phyloP scores from a whole-genome alignment of 37 sponge, comb jelly and placozoan species.

The Ephydatia muelleri region DNA sequence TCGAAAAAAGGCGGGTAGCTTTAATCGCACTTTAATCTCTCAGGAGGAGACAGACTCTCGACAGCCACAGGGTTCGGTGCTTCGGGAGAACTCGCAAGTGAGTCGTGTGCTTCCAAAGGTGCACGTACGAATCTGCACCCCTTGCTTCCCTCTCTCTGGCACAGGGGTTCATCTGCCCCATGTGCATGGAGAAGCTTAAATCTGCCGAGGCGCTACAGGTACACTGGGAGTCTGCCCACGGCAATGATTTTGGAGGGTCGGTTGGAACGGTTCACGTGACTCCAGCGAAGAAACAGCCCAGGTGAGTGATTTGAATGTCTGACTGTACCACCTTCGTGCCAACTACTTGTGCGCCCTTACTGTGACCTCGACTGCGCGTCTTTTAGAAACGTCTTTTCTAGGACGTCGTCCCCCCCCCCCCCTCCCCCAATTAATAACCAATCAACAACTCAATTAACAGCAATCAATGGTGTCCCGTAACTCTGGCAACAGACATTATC shows the following conservation, averaged over 20 bases:
- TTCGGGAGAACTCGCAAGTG: too few relatives aligned
- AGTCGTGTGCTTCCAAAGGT: too few relatives aligned
- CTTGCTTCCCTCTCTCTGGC: too few relatives aligned
- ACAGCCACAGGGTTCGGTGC: too few relatives aligned
- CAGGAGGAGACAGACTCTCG: too few relatives aligned
- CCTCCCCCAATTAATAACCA: neutral
- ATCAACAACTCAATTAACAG: too few relatives aligned
- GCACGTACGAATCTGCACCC: too few relatives aligned
- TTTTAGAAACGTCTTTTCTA: neutral
- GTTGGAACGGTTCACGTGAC: neutral
- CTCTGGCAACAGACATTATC: constrained; percentile 34
- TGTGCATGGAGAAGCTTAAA: constrained; percentile 70
- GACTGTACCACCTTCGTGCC: too few relatives aligned
- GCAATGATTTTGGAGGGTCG: neutral
- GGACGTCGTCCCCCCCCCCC: neutral
- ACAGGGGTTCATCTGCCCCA: constrained; percentile 81
- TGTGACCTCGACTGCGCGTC: neutral
- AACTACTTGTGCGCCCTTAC: neutral
- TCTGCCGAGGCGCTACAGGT: constrained; percentile 69
- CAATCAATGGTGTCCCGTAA: constrained; percentile 13
- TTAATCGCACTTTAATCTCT: too few relatives aligned
- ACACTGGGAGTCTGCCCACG: constrained; percentile 75
- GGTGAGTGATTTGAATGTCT: neutral
- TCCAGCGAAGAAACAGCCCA: neutral
- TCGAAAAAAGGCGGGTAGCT: too few relatives aligned